Conservation (phyloP, 2,113 vertebrate species). For the Trogon surrucura region DNA sequence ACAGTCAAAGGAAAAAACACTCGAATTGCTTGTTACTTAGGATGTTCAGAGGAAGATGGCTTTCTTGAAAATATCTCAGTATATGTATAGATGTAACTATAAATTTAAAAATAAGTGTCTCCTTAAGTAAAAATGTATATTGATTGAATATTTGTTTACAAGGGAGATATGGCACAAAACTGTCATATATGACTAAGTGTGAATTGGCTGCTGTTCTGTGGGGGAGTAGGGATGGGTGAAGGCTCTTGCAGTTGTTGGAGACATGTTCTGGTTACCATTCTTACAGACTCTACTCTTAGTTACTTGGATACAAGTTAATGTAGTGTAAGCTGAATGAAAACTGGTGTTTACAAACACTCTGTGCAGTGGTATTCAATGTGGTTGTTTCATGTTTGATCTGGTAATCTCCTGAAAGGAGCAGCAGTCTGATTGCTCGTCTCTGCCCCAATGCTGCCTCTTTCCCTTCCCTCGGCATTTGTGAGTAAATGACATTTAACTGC, state of each 20-base stretch:
- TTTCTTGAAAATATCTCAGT: not conserved
- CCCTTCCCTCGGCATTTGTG: not conserved
- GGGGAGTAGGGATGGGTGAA: not conserved
- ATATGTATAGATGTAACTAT: not conserved
- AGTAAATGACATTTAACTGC: not conserved
- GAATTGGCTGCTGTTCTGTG: not conserved
- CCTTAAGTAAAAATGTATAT: not conserved
- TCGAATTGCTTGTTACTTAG: not conserved
- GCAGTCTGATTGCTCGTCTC: not conserved
- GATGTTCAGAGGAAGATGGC: not conserved
- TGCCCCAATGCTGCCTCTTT: not conserved
- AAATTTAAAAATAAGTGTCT: not conserved
- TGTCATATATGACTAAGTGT: not conserved
- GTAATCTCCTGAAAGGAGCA: not conserved
- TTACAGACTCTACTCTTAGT: not conserved
- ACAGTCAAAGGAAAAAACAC: not conserved
- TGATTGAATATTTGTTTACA: not conserved
- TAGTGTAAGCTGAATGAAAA: not conserved
- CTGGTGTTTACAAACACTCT: not conserved
- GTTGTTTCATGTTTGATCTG: not conserved
- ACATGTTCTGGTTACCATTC: not conserved
- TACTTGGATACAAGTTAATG: not conserved
- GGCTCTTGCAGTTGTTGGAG: not conserved
- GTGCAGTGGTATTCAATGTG: not conserved
- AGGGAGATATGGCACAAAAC: not conserved